Evolutionary conservation across 1,140 invertebrate species (phyloP).

Genomic region (Euwallacea fornicatus): DNA sequence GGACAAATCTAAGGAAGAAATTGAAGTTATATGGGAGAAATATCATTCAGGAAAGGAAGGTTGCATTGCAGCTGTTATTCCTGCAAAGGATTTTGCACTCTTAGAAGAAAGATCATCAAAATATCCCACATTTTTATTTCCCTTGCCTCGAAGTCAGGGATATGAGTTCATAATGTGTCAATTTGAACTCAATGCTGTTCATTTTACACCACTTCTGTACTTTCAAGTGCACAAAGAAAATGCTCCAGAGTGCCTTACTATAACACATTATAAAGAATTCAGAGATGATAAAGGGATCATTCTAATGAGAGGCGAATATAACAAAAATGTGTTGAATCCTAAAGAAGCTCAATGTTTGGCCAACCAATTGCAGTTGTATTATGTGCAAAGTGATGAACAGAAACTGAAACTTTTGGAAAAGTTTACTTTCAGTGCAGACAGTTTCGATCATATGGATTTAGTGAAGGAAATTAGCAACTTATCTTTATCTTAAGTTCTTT

Average conservation of each 20-base stretch:
- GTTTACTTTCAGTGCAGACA: constrained; percentile 72
- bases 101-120: constrained; percentile 61
- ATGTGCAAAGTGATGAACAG: constrained; percentile 64
- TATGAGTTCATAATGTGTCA: constrained; percentile 89
- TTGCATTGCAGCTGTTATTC: constrained; percentile 70
- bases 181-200: constrained; percentile 71
- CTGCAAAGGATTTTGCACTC: constrained; percentile 61
- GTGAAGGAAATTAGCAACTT: constrained; percentile 76
- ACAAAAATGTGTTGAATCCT: constrained; percentile 74
- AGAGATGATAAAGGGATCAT: constrained; percentile 75
- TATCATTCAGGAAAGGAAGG: constrained; percentile 78
- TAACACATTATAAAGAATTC: constrained; percentile 82
- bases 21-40: constrained; percentile 76
- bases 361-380: constrained; percentile 86
- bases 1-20: constrained; percentile 73
- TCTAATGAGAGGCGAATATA: constrained; percentile 86
- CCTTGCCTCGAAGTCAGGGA: constrained; percentile 78
- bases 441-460: constrained; percentile 83
- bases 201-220: constrained; percentile 85
- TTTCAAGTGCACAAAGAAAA: constrained; percentile 90
- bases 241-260: constrained; percentile 83
- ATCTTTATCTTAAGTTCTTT: constrained; percentile 36
- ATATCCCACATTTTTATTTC: constrained; percentile 77
- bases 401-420: constrained; percentile 68
- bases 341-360: constrained; percentile 83